Base-by-base conservation (phyloP, 2,113 vertebrate species). In the Corythornis cristatus region DNA sequence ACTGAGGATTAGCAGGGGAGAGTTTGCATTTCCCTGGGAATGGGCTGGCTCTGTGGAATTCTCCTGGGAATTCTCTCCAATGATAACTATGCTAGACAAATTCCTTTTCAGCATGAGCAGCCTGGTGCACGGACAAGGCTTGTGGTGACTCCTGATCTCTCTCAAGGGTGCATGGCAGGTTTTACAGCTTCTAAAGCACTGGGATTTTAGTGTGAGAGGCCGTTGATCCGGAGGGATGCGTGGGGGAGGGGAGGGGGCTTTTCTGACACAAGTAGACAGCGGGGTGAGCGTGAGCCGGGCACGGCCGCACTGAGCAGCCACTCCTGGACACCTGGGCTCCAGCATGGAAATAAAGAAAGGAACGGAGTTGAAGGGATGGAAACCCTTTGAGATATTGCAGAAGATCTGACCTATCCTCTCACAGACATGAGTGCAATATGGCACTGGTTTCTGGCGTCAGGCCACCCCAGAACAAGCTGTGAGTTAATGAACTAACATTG, bases 81-180 rank as follows among this genome's bases (percentile, higher is more conserved):
- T 90, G 77, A 89, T 84, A 95, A 92, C 57, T 87, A 57, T 50
- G 61, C 16, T 2, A 11, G 72, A 66, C 40, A 95, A 78, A 92
- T 93, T 79, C 81, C 91, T 92, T 89, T 90, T 48, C 66, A 18
- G 28, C 72, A 94, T 84, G 73, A 90, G n/a, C 48, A 86, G 65
- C 14, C 61, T 72, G n/a, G 14, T 84, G 31, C 48, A 45, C 7
- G 71, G 89, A 87, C n/a, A 65, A 84, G 71, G 57, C 29, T 43
- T 46, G 46, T 31, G 54, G 80, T 46, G 46, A 56, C 25, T 89
- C 54, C 62, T 94, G 83, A 78, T 92, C 48, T 75, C 53, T 87
- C 90, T 75, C 77, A 72, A 82, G 87, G 21, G 53, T 65, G n/a
- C 35, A 17, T 40, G 37, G 61, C 40, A 58, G 35, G 35, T 91